These are phyloP conservation scores for Contarinia nasturtii DNA, from an alignment of 1,140 invertebrate species.

Conservation along the genomic window DNA sequence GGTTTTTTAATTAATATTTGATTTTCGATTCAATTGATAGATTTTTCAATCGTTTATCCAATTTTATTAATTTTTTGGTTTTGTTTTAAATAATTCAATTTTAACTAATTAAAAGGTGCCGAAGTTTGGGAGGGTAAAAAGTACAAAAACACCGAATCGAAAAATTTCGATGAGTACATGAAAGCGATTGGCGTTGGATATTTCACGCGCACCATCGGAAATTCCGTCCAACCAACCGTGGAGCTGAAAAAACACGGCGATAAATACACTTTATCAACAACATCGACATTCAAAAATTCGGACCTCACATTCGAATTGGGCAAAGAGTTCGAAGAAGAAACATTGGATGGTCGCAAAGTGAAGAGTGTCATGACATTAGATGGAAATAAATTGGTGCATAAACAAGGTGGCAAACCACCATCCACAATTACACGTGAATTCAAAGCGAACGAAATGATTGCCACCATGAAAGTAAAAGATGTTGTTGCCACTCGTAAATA, in stretches of 20 bases:
- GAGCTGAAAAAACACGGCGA: conserved; percentile 44
- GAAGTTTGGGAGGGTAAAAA: conserved; percentile 37
- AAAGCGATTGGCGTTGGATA: conserved; percentile 60
- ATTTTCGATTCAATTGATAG: too few species aligned
- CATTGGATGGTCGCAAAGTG: conserved; percentile 59
- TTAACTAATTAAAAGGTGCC: conserved; percentile 16
- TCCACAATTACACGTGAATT: conserved; percentile 42
- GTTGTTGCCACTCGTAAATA: conserved; percentile 34
- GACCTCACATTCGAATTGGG: conserved; percentile 60
- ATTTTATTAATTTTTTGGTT: too few species aligned
- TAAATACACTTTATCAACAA: conserved; percentile 46
- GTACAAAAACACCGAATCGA: conserved; percentile 50
- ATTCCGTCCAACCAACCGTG: conserved; percentile 46
- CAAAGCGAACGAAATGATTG: neutral
- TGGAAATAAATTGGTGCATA: conserved; percentile 44
- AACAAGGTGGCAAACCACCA: conserved; percentile 38
- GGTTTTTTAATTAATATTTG: too few species aligned
- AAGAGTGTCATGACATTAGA: conserved; percentile 44
- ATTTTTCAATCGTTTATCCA: conserved; percentile 19
- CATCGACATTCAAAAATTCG: conserved; percentile 64
- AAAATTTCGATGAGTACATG: conserved; percentile 75
- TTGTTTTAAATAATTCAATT: too few species aligned
- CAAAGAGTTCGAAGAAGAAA: conserved; percentile 65
- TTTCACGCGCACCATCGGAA: conserved; percentile 51
- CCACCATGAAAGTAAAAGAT: conserved; percentile 26